Percentiles rank a stretch among this genome's conserved stretches.
Evolutionary conservation across 2,888 invertebrate genomes (phyloP).

Genomic region (Tineola bisselliella): DNA sequence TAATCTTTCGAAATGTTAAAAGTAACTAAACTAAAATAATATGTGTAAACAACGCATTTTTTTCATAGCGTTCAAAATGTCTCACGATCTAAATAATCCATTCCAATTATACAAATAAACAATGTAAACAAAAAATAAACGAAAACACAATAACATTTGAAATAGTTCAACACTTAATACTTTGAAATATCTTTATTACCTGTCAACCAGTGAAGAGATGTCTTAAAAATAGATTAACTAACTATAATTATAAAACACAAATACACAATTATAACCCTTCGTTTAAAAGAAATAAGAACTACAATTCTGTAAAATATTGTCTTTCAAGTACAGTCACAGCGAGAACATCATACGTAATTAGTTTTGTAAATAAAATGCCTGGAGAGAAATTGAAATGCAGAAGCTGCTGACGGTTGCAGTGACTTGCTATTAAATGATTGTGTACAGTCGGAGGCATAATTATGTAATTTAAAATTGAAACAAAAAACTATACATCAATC

Average conservation of each 20-base stretch:
- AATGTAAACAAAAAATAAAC: background rate
- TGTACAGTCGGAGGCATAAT: slow-evolving; percentile 27
- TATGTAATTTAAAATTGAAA: background rate
- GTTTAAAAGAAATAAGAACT: slow-evolving; percentile 27
- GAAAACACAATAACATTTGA: background rate
- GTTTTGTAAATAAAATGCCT: slow-evolving; percentile 68
- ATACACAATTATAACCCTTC: background rate
- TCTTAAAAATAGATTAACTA: background rate
- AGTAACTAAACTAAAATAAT: too few relatives aligned
- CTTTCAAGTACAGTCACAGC: background rate
- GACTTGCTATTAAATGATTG: slow-evolving; percentile 53
- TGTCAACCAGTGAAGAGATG: slow-evolving; percentile 33
- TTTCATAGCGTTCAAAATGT: too few relatives aligned
- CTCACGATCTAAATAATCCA: background rate
- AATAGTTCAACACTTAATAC: slow-evolving; percentile 1
- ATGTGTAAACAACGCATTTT: too few relatives aligned
- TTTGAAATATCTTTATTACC: slow-evolving; percentile 63
- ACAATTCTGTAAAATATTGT: background rate
- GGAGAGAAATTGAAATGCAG: slow-evolving; percentile 62
- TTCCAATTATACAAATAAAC: background rate
- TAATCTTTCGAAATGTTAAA: too few relatives aligned
- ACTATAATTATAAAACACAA: background rate
- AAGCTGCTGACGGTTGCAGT: slow-evolving; percentile 53
- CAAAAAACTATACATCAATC: background rate
- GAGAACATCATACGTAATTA: slow-evolving; percentile 65